Base-by-base conservation (phyloP, 1,140 invertebrate genomes). In the Drosophila nasuta region DNA sequence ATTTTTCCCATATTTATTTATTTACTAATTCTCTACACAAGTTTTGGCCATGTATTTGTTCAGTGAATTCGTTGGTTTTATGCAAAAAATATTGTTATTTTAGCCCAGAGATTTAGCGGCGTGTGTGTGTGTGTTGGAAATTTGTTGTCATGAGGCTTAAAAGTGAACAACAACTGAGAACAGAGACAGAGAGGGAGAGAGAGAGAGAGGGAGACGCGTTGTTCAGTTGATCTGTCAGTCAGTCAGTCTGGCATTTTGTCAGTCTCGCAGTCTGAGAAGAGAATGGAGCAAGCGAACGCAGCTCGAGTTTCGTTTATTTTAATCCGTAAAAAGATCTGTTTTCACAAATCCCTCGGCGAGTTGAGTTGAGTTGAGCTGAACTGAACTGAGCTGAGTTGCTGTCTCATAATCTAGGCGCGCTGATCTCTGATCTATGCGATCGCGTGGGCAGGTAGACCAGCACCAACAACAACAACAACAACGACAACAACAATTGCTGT, bases 291-390 rank as follows among this genome's bases (percentile, higher is more conserved):
- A 25, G 20, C 20, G 20, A 25, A 25, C 20, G 30, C 30, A 46
- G 38, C 7, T 43, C 8, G 33, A 57, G 56, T 59, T 59, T 20
- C 13, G 76, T 87, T 87, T 79, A 76, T 83, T 80, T 80, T 83
- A 88, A 87, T 87, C 83, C 80, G 85, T 88, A 83, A 83, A 87
- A 88, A 87, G 80, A 87, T 87, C 77, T 77, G 83, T 82, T 88
- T 72, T 77, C 10, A 78, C 83, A 88, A 87, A 88, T 80, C 83
- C 80, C 83, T 72, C 35, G 68, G 59, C 66, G 58, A 75, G 30
- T 30, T 46, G 62, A 48, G 8, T 35, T 59, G 33, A 33, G 7
- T 8, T 33, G 33, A 5, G 33, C 10, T 69, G 41, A 52, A 20
- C 38, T 28, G 28, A 30, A 25, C 25, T 46, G 77, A 52, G 10